Evolutionary conservation across 2,888 invertebrate species (phyloP), one percentile per base, ranked within the genome.

Genomic region (Achlya flavicornis): DNA sequence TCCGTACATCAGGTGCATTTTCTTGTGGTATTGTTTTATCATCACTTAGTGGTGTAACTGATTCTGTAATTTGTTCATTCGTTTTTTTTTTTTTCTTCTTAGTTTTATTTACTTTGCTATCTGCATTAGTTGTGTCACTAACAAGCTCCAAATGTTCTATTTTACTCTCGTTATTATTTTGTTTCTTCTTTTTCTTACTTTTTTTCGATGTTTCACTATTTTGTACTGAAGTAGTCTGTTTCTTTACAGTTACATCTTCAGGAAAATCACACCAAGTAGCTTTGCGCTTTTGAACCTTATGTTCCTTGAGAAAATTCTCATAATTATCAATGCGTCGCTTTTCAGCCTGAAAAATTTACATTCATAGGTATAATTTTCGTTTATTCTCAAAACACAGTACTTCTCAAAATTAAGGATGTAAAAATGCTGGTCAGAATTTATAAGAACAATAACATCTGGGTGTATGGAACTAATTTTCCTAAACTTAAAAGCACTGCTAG

Each of bases 261-360:
- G 95, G 94, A 85, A 95, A 95, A 66, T 94, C 94, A 79, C 95
- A 95, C 95, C 95, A 95, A 63, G 90, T 87, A 5, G 91, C 89
- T 73, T 91, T 89, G 61, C 91, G 87, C 70, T 89, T 91, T 63
- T 90, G 88, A 35, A 89, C 85, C 74, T 89, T 91, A 57, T 90
- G 89, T 70, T 95, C 94, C 72, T 93, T 93, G 1, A 94, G 77
- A 77, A 94, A 94, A 32, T 91, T 92, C 66, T 92, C 90, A 73
- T 94, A 94, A 67, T 94, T 94, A 62, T 92, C 87, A 65, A 94
- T 89, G 26, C 93, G 88, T 77, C 93, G 89, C 59, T 92, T 85
- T 81, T 92, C 94, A 61, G 91, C 94, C 94, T 94, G 70, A 32
- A 89, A 88, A 4, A 60, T 0, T 19, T 1, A n/a, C 14, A 43